Evolutionary conservation across 2,113 vertebrate genomes (phyloP), one percentile per base, ranked within the genome.

Genomic region (Orycteropus afer): DNA sequence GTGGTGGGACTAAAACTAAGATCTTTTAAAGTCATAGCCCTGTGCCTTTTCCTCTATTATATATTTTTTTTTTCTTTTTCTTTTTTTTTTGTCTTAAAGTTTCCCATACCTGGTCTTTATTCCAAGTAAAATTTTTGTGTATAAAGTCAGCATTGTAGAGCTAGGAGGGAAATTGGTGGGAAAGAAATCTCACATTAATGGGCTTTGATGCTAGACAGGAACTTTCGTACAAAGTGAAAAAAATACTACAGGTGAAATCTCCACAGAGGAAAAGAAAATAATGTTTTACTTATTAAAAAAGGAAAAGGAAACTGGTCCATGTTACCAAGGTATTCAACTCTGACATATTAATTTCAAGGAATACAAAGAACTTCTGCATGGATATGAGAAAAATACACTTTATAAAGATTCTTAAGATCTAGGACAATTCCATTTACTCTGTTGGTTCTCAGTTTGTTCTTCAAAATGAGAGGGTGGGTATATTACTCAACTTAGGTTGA

Each of bases 231-330:
- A 37, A 49, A 92, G 40, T 32, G 7, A 34, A 63, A 51, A 45
- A 87, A 94, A 29, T 51, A 51, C 51, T 88, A 63, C 78, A 90
- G 89, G 95, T 89, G 79, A 85, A 95, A 93, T 92, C 93, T 95
- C 83, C 80, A 32, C 37, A 95, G 82, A 90, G 61, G 69, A 89
- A 96, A 97, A 94, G 80, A 96, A 97, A 97, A 93, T 89, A 92
- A 69, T 79, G 15, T 95, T 94, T 95, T 61, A 81, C 55, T 95
- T 95, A 91, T 78, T 95, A 37, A 27, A 74, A 74, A 71, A 69
- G 32, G 32, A 63, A 61, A 88, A 69, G 40, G 47, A 94, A 95
- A 90, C 3, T 91, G 88, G 45, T 37, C 76, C 40, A n/a, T 49
- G 34, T 86, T 96, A 89, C 51, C 37, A 95, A 87, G 34, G 29